A percentile compares a stretch with the other conserved stretches of the same genome.
phyloP scores from a whole-genome alignment of 2,888 invertebrate species.

The Creontiades dilutus region DNA sequence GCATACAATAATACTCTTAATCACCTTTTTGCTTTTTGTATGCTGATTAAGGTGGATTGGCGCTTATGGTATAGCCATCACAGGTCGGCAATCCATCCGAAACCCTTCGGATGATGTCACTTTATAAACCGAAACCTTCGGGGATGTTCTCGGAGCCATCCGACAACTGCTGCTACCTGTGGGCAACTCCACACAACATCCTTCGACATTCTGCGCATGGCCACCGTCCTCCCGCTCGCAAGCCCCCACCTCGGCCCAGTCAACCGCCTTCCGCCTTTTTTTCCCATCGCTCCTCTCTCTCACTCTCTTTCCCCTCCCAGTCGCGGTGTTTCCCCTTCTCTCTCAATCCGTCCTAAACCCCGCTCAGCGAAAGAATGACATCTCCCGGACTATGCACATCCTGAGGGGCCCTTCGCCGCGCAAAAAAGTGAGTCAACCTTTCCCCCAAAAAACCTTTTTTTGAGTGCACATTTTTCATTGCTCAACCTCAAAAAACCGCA shows the following conservation, averaged over 20 bases:
- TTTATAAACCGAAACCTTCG: too few relatives aligned
- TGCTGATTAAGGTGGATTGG: too few relatives aligned
- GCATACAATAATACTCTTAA: too few relatives aligned
- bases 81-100: too few relatives aligned
- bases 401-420: conserved; percentile 59
- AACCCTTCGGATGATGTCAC: too few relatives aligned
- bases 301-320: conserved; percentile 9
- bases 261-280: conserved; percentile 10
- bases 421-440: conserved; percentile 47
- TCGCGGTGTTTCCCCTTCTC: conserved; percentile 18
- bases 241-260: neutral
- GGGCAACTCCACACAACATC: neutral
- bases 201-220: conserved; percentile 41
- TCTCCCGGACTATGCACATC: conserved; percentile 54
- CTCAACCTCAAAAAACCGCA: too few relatives aligned
- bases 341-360: conserved; percentile 58
- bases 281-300: conserved; percentile 18
- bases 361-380: conserved; percentile 59
- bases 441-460: conserved; percentile 38
- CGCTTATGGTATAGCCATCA: too few relatives aligned
- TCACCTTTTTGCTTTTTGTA: too few relatives aligned
- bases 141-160: neutral
- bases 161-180: conserved; percentile 53
- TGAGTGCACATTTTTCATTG: neutral
- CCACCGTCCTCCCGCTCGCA: neutral